Conservation (phyloP, 1,140 invertebrate genomes). For the Drosophila nannoptera region DNA sequence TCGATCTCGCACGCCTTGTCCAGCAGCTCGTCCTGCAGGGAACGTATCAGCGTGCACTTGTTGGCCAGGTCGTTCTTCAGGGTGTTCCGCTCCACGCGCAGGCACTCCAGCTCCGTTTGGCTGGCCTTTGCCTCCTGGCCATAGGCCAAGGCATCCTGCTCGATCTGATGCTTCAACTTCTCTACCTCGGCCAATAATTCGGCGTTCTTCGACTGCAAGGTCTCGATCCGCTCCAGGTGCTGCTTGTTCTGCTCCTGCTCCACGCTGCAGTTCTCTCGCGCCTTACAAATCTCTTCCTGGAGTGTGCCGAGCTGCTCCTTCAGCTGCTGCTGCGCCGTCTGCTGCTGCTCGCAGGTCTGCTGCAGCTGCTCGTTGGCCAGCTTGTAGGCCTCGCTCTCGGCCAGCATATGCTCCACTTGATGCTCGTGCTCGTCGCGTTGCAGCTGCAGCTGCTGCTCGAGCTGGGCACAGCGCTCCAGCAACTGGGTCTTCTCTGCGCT, state of each 20-base stretch:
- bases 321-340: constrained; percentile 37
- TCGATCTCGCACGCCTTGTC: constrained; percentile 78
- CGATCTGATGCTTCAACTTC: constrained; percentile 66
- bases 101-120: constrained; percentile 69
- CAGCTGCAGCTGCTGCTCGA: constrained; percentile 63
- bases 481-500: constrained; percentile 45
- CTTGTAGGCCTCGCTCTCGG: constrained; percentile 63
- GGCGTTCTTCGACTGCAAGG: constrained; percentile 60
- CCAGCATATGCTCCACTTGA: constrained; percentile 61
- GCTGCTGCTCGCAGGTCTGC: constrained; percentile 38
- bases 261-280: constrained; percentile 35
- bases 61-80: constrained; percentile 78
- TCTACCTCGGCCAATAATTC: constrained; percentile 50
- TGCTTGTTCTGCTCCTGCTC: constrained; percentile 51
- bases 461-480: constrained; percentile 36
- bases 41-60: constrained; percentile 71
- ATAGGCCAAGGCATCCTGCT: constrained; percentile 72
- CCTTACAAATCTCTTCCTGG: constrained; percentile 52
- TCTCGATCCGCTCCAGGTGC: constrained; percentile 61
- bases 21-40: constrained; percentile 76
- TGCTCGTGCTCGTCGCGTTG: constrained; percentile 58
- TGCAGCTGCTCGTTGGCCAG: constrained; percentile 60
- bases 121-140: constrained; percentile 63
- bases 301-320: constrained; percentile 51
- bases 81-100: constrained; percentile 75